Conservation (phyloP, 1,140 invertebrate genomes). For the Apocrypta bakeri region DNA sequence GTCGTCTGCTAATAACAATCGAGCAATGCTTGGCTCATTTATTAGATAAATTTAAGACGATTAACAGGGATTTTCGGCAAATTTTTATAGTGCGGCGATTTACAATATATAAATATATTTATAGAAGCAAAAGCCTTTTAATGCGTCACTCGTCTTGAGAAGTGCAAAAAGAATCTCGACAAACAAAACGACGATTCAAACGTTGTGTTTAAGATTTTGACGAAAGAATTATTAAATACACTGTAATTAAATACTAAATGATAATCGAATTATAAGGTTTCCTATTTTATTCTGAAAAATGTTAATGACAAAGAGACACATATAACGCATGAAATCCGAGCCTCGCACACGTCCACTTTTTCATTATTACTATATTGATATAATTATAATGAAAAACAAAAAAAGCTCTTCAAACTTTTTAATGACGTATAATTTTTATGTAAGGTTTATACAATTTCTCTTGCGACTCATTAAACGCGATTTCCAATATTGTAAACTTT, state of each 20-base stretch:
- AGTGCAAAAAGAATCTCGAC: not conserved
- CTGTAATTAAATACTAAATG: slow-evolving; percentile 7
- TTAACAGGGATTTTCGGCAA: not conserved
- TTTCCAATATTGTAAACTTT: slow-evolving; percentile 4
- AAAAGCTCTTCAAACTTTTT: not conserved
- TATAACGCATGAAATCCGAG: slow-evolving; percentile 13
- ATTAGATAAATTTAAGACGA: slow-evolving; percentile 2
- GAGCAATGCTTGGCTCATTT: not conserved
- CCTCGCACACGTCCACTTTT: slow-evolving; percentile 8
- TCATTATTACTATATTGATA: not conserved
- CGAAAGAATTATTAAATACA: slow-evolving; percentile 4
- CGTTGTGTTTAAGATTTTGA: not conserved
- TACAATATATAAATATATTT: slow-evolving; percentile 7
- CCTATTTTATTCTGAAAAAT: slow-evolving; percentile 5
- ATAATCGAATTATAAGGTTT: not conserved
- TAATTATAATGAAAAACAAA: not conserved
- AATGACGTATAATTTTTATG: not conserved
- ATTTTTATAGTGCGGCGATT: not conserved
- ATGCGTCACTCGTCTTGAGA: not conserved
- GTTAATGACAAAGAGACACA: not conserved
- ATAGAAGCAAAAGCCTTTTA: not conserved
- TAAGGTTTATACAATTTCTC: not conserved
- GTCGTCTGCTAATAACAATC: not conserved
- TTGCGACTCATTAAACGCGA: not conserved
- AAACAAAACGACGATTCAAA: not conserved